These are phyloP conservation scores for Synanceia verrucosa DNA, from an alignment of 2,797 vertebrate genomes.

Conservation along the genomic window DNA sequence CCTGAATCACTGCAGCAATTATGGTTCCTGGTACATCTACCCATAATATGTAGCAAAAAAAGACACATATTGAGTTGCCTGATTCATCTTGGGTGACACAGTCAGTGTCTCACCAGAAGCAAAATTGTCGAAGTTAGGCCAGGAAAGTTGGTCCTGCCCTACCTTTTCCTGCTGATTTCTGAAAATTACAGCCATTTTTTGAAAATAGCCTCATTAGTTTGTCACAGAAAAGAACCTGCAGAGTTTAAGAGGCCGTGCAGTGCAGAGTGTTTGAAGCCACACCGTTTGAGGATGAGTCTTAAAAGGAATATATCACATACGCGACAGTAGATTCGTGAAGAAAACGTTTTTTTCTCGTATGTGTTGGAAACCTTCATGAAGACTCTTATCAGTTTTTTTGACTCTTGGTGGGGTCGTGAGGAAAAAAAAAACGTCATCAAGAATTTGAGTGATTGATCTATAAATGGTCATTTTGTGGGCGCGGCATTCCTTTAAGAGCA, in stretches of 20 bases:
- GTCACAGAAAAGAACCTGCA: slow-evolving; percentile 26
- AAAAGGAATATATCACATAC: not conserved
- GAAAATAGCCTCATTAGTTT: slow-evolving; percentile 58
- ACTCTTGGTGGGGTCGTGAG: too few species aligned
- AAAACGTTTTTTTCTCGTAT: not conserved
- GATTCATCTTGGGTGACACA: slow-evolving; percentile 28
- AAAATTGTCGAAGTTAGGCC: slow-evolving; percentile 19
- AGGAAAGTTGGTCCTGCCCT: not conserved
- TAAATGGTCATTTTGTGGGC: not conserved
- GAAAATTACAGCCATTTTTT: slow-evolving; percentile 47
- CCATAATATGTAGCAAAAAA: slow-evolving; percentile 21
- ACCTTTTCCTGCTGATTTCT: not conserved
- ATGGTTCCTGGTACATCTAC: slow-evolving; percentile 28
- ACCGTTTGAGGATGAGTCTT: slow-evolving; percentile 37
- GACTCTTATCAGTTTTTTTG: too few species aligned
- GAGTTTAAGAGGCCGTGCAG: slow-evolving; percentile 15
- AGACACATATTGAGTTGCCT: slow-evolving; percentile 1
- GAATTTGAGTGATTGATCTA: not conserved
- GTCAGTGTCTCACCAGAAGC: slow-evolving; percentile 18
- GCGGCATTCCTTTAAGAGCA: not conserved
- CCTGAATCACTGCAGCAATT: slow-evolving; percentile 45
- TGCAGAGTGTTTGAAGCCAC: slow-evolving; percentile 20
- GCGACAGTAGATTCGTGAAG: rapidly evolving
- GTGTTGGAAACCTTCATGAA: not conserved
- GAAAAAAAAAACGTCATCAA: too few species aligned